Evolutionary conservation across 2,113 vertebrate species (phyloP), one percentile per base, ranked within the genome.

Genomic region (Orientallactaga bullata): DNA sequence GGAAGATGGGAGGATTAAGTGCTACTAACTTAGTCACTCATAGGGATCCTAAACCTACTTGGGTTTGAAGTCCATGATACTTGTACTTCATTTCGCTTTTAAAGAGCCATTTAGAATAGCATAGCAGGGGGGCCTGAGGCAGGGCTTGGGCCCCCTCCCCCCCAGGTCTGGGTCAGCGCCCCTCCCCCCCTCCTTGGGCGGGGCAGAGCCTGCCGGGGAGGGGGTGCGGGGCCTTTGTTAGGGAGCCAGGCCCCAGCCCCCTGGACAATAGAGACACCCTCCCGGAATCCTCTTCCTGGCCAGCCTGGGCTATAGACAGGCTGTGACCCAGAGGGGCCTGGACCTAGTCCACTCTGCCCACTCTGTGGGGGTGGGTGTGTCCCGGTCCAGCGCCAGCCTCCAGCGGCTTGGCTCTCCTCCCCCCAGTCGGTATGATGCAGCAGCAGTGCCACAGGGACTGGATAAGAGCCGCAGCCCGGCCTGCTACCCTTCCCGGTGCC

Each of bases 141-240:
- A 94, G 94, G 93, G 83, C 85, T 94, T 87, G 94, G 94, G 91
- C 93, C 94, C 94, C 96, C 91, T 92, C 92, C 86, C 92, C n/a
- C 94, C 96, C 96, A 90, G 95, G 94, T 95, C 97, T 95, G 95
- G 94, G 95, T 95, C 95, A 95, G 93, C 95, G 88, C 95, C 96
- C 96, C n/a, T n/a, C 92, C 94, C 93, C 96, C 94, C 94, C 96
- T 91, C 80, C 93, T 42, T 89, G 95, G 97, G 95, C 90, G 94
- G 95, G 95, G 96, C 93, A 92, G 92, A 90, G 79, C 93, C 91
- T 91, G 89, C 93, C 96, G 91, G 94, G 96, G 91, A 95, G 93
- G 97, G 96, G 96, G 91, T 95, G 92, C 95, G 90, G 96, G 96
- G 96, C 95, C 95, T 97, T 97, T 97, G 97, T 97, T 97, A 96